Conservation (phyloP, 2,797 vertebrate species). For the Anisognathus igniventris region DNA sequence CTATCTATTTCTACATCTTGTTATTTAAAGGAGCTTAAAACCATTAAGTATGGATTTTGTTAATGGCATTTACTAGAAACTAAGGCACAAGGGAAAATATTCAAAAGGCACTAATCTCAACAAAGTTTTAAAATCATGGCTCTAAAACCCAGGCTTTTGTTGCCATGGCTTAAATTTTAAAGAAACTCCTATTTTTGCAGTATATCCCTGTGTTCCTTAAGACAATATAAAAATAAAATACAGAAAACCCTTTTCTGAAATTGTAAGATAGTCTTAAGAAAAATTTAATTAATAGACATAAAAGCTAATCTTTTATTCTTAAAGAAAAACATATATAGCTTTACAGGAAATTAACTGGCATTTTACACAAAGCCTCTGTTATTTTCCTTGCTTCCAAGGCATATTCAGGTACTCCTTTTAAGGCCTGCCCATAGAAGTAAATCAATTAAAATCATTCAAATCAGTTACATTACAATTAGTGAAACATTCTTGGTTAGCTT, state of each 20-base stretch:
- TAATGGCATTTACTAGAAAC: not conserved
- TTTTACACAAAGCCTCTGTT: not conserved
- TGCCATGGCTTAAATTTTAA: not conserved
- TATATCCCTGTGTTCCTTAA: not conserved
- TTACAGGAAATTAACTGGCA: not conserved
- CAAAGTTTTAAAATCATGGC: not conserved
- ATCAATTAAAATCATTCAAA: conserved; percentile 52
- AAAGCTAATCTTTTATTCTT: conserved; percentile 11
- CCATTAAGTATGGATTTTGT: not conserved
- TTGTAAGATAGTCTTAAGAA: not conserved
- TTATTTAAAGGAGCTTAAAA: not conserved
- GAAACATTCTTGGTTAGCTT: conserved; percentile 26
- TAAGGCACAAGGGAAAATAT: not conserved
- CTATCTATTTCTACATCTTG: not conserved
- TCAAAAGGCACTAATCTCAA: not conserved
- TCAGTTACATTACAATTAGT: conserved; percentile 1
- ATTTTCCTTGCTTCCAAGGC: not conserved
- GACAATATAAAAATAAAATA: not conserved
- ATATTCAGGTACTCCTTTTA: conserved; percentile 3
- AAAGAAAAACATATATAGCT: not conserved
- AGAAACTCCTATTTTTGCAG: not conserved
- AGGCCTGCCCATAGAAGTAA: not conserved
- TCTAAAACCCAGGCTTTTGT: not conserved
- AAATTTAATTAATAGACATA: conserved; percentile 35
- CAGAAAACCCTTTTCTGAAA: not conserved